Percentiles rank a stretch among this genome's conserved stretches.
These are phyloP conservation scores for Picus viridis DNA, from an alignment of 2,797 vertebrate genomes.

Conservation along the genomic window DNA sequence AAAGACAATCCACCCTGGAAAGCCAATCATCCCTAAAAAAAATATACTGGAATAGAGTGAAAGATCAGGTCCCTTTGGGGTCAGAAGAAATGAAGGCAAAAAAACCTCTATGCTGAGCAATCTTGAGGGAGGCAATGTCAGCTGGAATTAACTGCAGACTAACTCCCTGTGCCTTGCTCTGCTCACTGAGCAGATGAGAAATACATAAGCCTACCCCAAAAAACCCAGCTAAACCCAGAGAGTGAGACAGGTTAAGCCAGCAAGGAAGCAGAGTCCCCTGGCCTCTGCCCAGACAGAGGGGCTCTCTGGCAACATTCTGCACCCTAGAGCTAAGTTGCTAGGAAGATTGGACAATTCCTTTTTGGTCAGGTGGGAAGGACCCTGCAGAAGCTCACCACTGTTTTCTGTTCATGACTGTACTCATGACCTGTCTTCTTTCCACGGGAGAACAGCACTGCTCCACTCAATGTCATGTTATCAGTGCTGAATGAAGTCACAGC, in stretches of 20 bases:
- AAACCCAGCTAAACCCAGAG: not conserved
- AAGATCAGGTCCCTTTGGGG: not conserved
- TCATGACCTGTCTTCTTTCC: not conserved
- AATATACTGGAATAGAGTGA: not conserved
- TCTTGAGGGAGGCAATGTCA: not conserved
- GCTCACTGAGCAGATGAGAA: not conserved
- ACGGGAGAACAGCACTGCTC: not conserved
- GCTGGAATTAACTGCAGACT: not conserved
- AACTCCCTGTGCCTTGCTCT: not conserved
- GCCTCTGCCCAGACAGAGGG: not conserved
- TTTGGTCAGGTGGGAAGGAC: not conserved
- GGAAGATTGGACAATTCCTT: accelerated
- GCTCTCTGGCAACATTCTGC: not conserved
- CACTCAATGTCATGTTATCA: conserved; percentile 5
- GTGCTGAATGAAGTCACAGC: conserved; percentile 31
- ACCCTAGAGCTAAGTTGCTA: not conserved
- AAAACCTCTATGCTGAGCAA: not conserved
- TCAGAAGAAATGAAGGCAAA: not conserved
- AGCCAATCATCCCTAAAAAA: not conserved
- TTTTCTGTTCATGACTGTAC: not conserved
- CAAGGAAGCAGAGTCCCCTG: not conserved
- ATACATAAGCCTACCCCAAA: not conserved
- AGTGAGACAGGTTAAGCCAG: not conserved
- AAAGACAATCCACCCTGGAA: not conserved
- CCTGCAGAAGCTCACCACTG: accelerated